Evolutionary conservation across 2,797 vertebrate species (phyloP), one percentile per base, ranked within the genome.

Genomic region (Dendrocincla tyrannina): DNA sequence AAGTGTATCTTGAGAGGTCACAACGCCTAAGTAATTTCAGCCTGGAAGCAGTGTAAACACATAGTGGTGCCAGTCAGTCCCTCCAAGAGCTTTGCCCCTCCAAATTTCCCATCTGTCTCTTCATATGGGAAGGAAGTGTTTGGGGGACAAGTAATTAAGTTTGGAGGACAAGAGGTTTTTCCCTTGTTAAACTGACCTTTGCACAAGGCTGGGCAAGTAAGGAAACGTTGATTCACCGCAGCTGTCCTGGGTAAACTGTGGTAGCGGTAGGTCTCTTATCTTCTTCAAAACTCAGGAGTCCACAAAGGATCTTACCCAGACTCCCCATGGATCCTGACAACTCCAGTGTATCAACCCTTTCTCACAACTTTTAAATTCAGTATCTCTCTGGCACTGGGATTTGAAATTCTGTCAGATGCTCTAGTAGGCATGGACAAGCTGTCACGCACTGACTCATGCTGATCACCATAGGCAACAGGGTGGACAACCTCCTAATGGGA

Each of bases 381-480:
- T 23, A 33, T 27, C 33, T 72, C 12, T 24, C 53, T 52, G 14
- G 25, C 59, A 50, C 14, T 17, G 30, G 39, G n/a, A 25, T 39
- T 72, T 41, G 13, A 88, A 89, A 72, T 4, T 2, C 66, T 63
- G 44, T 52, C 55, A 6, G n/a, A 67, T n/a, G 56, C 16, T 85
- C 49, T 23, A 17, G 66, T 5, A 78, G 56, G 23, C 60, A 44
- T 47, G 23, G 23, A 33, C n/a, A 44, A 37, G 52, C 20, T 4
- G 0, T 56, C 39, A n/a, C 8, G 11, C 10, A 1, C 27, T 7
- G 6, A 68, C 11, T 84, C 23, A 10, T 2, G 0, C 7, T 64
- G 50, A 58, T 75, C 25, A 33, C 25, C 3, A 3, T 1, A 78
- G 46, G 18, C 62, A 50, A 33, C n/a, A 62, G n/a, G n/a, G 12